Evolutionary conservation across 2,888 invertebrate species (phyloP).

Genomic region (Mimachlamys varia): DNA sequence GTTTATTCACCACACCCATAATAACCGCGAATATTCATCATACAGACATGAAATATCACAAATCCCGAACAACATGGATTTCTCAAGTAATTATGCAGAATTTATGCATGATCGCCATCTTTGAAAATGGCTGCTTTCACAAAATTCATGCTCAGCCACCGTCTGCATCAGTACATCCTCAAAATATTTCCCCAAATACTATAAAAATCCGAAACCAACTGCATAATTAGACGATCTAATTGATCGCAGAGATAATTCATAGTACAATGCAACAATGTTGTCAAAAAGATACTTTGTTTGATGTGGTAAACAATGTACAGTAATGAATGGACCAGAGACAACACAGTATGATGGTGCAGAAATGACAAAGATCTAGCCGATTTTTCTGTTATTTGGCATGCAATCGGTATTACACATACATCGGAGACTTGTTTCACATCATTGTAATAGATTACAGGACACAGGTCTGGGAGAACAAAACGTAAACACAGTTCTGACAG

Average conservation of each 20-base stretch:
- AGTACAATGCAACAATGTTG: neutral
- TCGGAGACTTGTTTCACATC: neutral
- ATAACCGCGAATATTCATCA: neutral
- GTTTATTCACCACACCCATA: slow-evolving; percentile 23
- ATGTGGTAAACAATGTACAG: neutral
- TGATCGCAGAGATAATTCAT: neutral
- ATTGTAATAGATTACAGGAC: neutral
- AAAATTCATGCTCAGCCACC: slow-evolving; percentile 36
- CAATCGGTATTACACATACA: neutral
- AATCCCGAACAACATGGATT: neutral
- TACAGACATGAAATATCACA: neutral
- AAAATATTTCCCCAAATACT: neutral
- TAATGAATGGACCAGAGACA: neutral
- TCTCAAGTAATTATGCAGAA: slow-evolving; percentile 21
- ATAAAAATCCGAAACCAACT: neutral
- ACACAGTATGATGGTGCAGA: neutral
- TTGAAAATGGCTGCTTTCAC: slow-evolving; percentile 36
- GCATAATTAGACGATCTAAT: neutral
- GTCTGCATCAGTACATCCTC: neutral
- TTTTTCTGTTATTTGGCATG: neutral
- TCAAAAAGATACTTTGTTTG: neutral
- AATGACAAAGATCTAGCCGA: neutral
- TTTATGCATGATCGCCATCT: slow-evolving; percentile 33
- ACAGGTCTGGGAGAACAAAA: neutral
- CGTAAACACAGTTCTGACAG: slow-evolving; percentile 11